A percentile compares a stretch with the other conserved stretches of the same genome.
Conservation (phyloP, 2,888 invertebrate species). For the Volucella inanis region DNA sequence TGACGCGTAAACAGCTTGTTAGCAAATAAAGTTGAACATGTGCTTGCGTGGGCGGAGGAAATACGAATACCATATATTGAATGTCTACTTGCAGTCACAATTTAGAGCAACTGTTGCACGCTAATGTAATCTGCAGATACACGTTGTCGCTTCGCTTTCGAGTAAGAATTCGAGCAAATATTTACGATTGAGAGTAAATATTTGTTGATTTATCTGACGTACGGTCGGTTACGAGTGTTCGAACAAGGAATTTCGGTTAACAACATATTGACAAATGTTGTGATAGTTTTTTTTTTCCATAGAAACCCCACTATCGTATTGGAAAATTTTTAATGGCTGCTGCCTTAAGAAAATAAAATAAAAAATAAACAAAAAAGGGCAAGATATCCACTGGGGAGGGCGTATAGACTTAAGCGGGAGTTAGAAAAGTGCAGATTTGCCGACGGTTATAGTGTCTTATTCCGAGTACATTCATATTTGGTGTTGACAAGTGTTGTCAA, state of each 20-base stretch:
- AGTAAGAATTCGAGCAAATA: conserved; percentile 26
- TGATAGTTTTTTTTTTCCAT: conserved; percentile 1
- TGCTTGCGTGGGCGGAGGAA: conserved; percentile 63
- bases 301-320: conserved; percentile 24
- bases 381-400: too few relatives aligned
- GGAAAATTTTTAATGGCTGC: conserved; percentile 27
- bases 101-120: conserved; percentile 39
- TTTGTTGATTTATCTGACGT: conserved; percentile 51
- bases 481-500: too few relatives aligned
- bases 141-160: neutral
- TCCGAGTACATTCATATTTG: too few relatives aligned
- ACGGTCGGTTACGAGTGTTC: conserved; percentile 18
- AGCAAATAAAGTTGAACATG: conserved; percentile 46
- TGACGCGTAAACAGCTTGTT: conserved; percentile 48
- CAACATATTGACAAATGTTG: conserved; percentile 9
- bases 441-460: too few relatives aligned
- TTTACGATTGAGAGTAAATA: conserved; percentile 43
- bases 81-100: conserved; percentile 42
- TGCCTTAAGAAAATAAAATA: neutral
- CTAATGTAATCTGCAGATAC: neutral
- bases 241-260: neutral
- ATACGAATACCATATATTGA: neutral
- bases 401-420: too few relatives aligned
- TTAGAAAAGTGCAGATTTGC: too few relatives aligned
- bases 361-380: neutral